Base-by-base conservation (phyloP, 2,113 vertebrate genomes). In the Nicator chloris region DNA sequence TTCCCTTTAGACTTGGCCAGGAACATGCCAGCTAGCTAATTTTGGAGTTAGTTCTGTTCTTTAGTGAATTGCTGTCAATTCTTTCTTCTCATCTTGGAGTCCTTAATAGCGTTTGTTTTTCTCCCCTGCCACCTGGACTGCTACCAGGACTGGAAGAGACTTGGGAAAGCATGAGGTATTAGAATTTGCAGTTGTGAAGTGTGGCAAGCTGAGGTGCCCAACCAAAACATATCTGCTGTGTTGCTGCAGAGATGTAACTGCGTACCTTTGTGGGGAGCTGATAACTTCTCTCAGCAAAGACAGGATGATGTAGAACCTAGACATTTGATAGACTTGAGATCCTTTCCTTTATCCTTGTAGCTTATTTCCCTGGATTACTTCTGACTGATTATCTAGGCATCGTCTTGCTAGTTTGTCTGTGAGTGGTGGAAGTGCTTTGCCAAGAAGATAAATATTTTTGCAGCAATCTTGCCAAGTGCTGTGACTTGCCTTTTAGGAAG, bases 381-480 rank as follows among this genome's bases (percentile, higher is more conserved):
- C 66, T 3, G 63, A 61, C 71, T 91, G 71, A 86, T 82, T 78
- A 76, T 88, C 92, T 88, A 50, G 88, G 90, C 50, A 1, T 90
- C 92, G 42, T 90, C 79, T 90, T 78, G 26, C 82, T 87, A 30
- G 61, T 72, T 91, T 3, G 2, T 68, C 65, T 91, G 77, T 85
- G 66, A 79, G 87, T 90, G 71, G 82, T 83, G 68, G 65, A 90
- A n/a, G 59, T 72, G 42, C 64, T 95, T 95, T 91, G 82, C 79
- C 68, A 95, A 83, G 87, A 73, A 75, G 80, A 95, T 78, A 95
- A 95, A 89, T 93, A 81, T 94, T 90, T 96, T 82, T 80, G 45
- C 68, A 68, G 4, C 64, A 44, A 70, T 71, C 54, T 92, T 95
- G 79, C 90, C 87, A 95, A 82, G 50, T 90, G 71, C 71, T 93